These are phyloP conservation scores for Lepas anatifera DNA, from an alignment of 2,888 invertebrate species.

Conservation along the genomic window DNA sequence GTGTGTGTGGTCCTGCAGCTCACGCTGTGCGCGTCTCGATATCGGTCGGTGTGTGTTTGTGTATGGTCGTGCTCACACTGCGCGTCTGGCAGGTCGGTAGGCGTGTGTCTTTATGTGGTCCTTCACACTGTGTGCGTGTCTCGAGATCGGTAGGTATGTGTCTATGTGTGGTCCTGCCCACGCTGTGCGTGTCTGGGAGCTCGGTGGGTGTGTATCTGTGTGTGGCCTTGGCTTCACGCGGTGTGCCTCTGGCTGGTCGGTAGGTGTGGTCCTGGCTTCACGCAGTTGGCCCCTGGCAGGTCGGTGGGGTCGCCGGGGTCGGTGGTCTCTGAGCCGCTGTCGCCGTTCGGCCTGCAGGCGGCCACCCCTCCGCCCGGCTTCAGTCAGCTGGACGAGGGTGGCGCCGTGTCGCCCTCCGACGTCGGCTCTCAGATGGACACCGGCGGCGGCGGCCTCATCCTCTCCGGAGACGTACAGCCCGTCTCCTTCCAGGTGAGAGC, in stretches of 20 bases:
- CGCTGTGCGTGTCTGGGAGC: background rate
- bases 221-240: background rate
- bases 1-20: no score
- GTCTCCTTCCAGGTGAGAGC: constrained; percentile 4
- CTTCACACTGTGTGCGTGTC: background rate
- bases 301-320: constrained; percentile 48
- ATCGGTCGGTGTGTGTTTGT: no score
- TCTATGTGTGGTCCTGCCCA: background rate
- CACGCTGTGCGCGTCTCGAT: no score
- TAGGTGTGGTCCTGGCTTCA: background rate
- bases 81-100: background rate
- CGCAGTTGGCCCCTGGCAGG: background rate
- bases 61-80: no score
- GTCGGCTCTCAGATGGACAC: background rate
- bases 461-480: background rate
- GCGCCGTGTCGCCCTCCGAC: no score
- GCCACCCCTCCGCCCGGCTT: constrained; percentile 93
- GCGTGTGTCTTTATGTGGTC: background rate
- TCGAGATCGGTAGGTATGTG: background rate
- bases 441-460: background rate
- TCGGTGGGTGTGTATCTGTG: no score
- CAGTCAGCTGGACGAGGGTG: constrained; percentile 14
- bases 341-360: constrained; percentile 52
- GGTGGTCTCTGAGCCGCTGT: constrained; percentile 38
- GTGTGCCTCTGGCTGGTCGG: background rate